Conservation (phyloP, 30 jellyfish, hydroid and myxozoan species). For the Aurelia coerulea region DNA sequence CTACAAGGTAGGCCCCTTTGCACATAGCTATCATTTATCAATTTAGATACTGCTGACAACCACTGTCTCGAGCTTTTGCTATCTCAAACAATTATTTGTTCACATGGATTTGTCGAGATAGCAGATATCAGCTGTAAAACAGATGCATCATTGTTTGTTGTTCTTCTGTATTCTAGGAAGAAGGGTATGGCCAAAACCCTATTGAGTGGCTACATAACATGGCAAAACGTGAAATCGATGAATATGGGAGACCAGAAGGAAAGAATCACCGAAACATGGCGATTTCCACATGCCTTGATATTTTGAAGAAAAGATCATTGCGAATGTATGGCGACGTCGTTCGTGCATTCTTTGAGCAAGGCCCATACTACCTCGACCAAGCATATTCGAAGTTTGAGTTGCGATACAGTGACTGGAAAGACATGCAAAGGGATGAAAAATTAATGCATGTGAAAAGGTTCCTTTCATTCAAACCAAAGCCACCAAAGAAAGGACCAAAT, state of each 20-base stretch:
- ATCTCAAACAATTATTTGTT: too few relatives aligned
- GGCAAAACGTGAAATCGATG: neutral
- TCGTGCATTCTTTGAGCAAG: neutral
- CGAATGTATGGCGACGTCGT: neutral
- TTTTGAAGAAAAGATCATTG: neutral
- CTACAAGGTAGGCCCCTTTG: too few relatives aligned
- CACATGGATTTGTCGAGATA: too few relatives aligned
- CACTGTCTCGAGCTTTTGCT: too few relatives aligned
- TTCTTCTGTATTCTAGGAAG: too few relatives aligned
- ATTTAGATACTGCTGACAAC: too few relatives aligned
- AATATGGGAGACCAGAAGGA: neutral
- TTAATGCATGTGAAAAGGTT: neutral
- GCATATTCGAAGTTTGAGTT: neutral
- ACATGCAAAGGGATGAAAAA: neutral
- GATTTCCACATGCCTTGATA: neutral
- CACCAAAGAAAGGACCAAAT: neutral
- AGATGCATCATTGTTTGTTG: too few relatives aligned
- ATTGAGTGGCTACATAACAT: neutral
- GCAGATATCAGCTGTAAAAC: too few relatives aligned
- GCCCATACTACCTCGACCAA: too few relatives aligned
- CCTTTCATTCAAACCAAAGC: neutral
- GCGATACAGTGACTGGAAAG: neutral
- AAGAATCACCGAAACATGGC: neutral
- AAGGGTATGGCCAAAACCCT: neutral
- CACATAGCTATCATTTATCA: too few relatives aligned